Evolutionary conservation across 2,797 vertebrate species (phyloP).

Genomic region (Danio tinwini): DNA sequence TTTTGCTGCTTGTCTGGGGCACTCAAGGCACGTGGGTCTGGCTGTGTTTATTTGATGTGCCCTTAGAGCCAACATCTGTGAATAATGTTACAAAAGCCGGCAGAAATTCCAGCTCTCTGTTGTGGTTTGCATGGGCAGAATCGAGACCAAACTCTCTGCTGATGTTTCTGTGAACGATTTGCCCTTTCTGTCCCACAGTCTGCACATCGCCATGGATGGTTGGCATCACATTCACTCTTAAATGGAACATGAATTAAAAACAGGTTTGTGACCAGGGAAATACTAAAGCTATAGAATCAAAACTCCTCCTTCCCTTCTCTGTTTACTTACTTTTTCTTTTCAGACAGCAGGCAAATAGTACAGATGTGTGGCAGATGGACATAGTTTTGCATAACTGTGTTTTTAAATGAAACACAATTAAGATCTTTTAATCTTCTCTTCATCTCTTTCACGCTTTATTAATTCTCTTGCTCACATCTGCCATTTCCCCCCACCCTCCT

Average conservation of each 20-base stretch:
- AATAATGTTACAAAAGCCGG: constrained; percentile 36
- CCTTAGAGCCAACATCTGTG: constrained; percentile 40
- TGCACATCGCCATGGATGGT: constrained; percentile 30
- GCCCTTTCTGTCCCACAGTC: constrained; percentile 11
- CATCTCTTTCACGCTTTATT: background rate
- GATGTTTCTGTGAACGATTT: constrained; percentile 23
- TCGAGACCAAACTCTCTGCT: constrained; percentile 4
- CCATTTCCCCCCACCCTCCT: background rate
- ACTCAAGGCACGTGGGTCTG: constrained; percentile 21
- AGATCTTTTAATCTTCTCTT: background rate
- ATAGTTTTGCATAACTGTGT: background rate
- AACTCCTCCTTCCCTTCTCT: background rate
- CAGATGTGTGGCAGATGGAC: background rate
- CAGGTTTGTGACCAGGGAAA: constrained; percentile 30
- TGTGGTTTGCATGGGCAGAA: constrained; percentile 35
- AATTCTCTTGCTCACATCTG: background rate
- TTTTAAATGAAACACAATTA: background rate
- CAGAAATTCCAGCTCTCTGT: constrained; percentile 29
- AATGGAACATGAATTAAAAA: constrained; percentile 46
- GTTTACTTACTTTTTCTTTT: background rate
- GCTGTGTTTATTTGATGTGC: constrained; percentile 37
- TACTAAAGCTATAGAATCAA: constrained; percentile 15
- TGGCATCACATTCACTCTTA: constrained; percentile 39
- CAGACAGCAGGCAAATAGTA: background rate
- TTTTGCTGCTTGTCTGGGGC: constrained; percentile 2